Evolutionary conservation across 1,140 invertebrate species (phyloP).

Genomic region (Anastrepha ludens): DNA sequence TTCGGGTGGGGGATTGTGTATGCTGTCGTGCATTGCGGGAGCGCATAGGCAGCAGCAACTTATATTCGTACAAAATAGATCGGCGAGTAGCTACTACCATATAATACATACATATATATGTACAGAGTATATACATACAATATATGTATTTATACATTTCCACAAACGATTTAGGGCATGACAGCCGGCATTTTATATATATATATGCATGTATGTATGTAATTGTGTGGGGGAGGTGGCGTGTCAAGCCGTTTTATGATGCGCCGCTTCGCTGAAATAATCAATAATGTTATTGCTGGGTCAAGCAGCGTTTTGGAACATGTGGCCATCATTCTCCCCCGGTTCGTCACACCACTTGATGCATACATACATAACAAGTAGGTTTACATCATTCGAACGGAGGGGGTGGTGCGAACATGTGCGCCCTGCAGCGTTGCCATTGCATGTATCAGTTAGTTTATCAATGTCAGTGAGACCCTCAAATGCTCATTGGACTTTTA

Average conservation of each 20-base stretch:
- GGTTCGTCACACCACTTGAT: no score
- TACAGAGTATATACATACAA: neutral
- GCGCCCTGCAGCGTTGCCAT: neutral
- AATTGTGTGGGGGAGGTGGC: neutral
- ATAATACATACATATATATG: neutral
- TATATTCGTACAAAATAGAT: neutral
- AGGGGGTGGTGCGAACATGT: neutral
- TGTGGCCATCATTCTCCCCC: neutral
- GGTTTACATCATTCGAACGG: neutral
- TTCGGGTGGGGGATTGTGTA: no score
- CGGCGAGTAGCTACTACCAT: neutral
- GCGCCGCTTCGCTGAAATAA: conserved; percentile 4
- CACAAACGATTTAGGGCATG: neutral
- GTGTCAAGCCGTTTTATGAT: neutral
- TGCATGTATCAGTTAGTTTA: neutral
- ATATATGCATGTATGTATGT: neutral
- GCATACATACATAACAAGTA: no score
- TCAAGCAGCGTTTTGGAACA: neutral
- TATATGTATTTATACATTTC: neutral
- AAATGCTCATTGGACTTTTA: neutral
- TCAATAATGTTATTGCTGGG: conserved; percentile 42
- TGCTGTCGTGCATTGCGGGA: neutral
- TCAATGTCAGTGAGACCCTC: conserved; percentile 27
- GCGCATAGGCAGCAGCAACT: neutral
- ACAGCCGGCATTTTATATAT: neutral